phyloP scores from a whole-genome alignment of 1,140 invertebrate genomes.

The Luehdorfia chinensis region DNA sequence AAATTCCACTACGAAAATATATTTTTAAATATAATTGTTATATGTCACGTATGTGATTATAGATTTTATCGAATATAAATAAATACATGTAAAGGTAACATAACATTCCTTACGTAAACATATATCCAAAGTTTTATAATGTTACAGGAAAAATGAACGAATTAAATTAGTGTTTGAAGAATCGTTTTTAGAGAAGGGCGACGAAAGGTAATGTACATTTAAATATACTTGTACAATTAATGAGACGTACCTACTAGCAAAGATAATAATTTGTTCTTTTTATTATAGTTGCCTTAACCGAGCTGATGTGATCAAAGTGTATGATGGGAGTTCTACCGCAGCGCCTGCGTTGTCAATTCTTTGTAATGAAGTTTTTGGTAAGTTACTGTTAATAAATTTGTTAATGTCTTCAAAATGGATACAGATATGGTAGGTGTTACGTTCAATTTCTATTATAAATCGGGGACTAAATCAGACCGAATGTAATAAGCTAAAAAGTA shows the following conservation, averaged over 20 bases:
- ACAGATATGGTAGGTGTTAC: no score
- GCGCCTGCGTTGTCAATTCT: slow-evolving; percentile 86
- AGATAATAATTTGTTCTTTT: slow-evolving; percentile 21
- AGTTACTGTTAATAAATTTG: slow-evolving; percentile 26
- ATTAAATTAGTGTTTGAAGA: slow-evolving; percentile 82
- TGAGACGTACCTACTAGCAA: neutral
- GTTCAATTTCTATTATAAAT: no score
- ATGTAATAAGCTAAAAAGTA: no score
- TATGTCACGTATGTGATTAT: no score
- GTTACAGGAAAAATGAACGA: slow-evolving; percentile 79
- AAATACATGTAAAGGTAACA: neutral
- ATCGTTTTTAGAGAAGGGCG: slow-evolving; percentile 81
- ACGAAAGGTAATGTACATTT: slow-evolving; percentile 77
- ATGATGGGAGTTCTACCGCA: slow-evolving; percentile 82
- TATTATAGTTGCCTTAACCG: slow-evolving; percentile 88
- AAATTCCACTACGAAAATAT: no score
- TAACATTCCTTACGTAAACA: neutral
- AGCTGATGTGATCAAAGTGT: slow-evolving; percentile 88
- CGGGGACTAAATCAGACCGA: no score
- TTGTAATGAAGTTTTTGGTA: slow-evolving; percentile 84
- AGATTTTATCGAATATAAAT: neutral
- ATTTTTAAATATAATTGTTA: no score
- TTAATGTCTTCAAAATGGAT: no score
- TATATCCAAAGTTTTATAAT: no score
- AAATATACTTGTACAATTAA: neutral